Percentiles rank a stretch among this genome's conserved stretches.
These are phyloP conservation scores for Falco cherrug DNA, from an alignment of 2,797 vertebrate species.

Conservation along the genomic window DNA sequence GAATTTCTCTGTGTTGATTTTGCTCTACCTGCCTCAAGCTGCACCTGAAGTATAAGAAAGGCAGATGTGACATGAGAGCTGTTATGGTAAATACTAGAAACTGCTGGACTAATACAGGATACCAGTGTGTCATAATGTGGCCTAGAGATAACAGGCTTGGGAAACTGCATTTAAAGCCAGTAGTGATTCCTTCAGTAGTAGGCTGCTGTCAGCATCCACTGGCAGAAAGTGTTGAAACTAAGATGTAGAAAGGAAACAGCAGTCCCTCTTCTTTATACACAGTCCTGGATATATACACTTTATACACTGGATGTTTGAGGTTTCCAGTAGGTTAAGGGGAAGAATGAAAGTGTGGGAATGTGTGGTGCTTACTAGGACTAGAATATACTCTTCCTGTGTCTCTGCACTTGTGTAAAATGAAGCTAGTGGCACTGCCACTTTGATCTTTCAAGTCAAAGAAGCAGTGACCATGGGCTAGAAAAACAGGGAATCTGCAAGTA, in stretches of 20 bases:
- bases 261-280: not conserved
- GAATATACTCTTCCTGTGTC: not conserved
- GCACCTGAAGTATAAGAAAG: not conserved
- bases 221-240: not conserved
- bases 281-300: not conserved
- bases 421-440: not conserved
- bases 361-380: not conserved
- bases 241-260: slow-evolving; percentile 1
- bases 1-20: not conserved
- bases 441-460: slow-evolving; percentile 1
- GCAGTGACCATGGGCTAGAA: not conserved
- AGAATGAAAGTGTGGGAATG: not conserved
- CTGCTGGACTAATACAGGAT: not conserved
- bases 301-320: not conserved
- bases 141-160: slow-evolving; percentile 10
- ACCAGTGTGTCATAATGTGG: not conserved
- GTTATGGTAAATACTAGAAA: not conserved
- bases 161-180: not conserved
- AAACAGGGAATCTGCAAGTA: not conserved
- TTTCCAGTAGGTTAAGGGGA: not conserved
- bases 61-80: not conserved
- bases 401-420: not conserved
- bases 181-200: not conserved
- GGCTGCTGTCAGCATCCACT: not conserved
- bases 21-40: not conserved